Evolutionary conservation across 2,113 vertebrate species (phyloP).

Genomic region (Protobothrops mucrosquamatus): DNA sequence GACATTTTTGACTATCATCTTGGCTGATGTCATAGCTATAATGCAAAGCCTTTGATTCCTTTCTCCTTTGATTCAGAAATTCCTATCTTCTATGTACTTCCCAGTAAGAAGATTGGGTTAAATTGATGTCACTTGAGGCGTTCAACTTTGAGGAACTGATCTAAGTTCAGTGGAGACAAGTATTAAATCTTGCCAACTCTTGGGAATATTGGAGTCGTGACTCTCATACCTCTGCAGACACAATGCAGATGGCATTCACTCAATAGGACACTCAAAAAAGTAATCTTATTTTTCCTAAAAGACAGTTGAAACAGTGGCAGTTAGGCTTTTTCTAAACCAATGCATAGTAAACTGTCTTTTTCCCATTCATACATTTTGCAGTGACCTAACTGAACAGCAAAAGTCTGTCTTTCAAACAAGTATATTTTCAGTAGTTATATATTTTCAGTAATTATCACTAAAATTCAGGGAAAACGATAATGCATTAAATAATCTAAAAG

Average conservation of each 20-base stretch:
- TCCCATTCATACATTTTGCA: background rate
- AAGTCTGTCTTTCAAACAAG: background rate
- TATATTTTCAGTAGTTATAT: background rate
- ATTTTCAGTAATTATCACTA: background rate
- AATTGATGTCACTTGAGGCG: background rate
- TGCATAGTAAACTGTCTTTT: background rate
- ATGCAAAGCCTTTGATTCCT: background rate
- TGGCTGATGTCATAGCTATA: background rate
- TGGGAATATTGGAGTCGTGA: background rate
- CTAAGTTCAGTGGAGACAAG: background rate
- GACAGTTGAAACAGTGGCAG: background rate
- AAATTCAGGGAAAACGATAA: background rate
- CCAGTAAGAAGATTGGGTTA: background rate
- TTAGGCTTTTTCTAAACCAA: background rate
- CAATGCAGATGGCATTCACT: background rate
- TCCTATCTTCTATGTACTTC: background rate
- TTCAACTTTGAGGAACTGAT: background rate
- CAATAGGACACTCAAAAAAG: background rate
- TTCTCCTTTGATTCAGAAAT: background rate
- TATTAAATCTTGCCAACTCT: background rate
- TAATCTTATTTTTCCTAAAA: background rate
- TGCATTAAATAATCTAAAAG: background rate
- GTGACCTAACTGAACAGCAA: background rate
- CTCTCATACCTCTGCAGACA: background rate
- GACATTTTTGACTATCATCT: background rate